Evolutionary conservation across 2,888 invertebrate genomes (phyloP), one percentile per base, ranked within the genome.

Genomic region (Rosalia funebris): DNA sequence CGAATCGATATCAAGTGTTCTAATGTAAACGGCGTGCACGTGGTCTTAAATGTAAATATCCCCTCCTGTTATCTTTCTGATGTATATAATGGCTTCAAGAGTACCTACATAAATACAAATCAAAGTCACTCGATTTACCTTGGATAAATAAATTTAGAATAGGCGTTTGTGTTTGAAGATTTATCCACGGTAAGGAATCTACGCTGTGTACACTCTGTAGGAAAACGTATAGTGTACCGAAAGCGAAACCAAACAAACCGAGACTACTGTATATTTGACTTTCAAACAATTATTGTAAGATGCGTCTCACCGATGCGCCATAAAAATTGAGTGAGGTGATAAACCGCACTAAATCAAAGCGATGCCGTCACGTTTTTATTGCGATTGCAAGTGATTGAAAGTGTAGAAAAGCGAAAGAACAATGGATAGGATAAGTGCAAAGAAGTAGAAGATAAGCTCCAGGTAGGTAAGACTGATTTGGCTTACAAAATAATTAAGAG

Each of bases 1-100:
- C 61, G 74, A 66, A 71, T 72, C 71, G 68, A 71, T 71, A 71
- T 73, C 71, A 67, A 72, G 71, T 68, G 67, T 66, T 67, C 66
- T 70, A 70, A 72, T 62, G 69, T 70, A 73, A 74, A 74, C 69
- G 72, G 60, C 56, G 65, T 65, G 63, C 72, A 73, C 70, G 73
- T 72, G 73, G 70, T 66, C 63, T 62, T 62, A 55, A 65, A 63
- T 60, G 68, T 69, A 71, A 71, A 71, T 71, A 71, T 63, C 63
- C 63, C 59, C 57, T 58, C 53, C 59, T 60, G 62, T 60, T 65
- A 57, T 62, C 65, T 65, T 57, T 62, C 50, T 50, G 46, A 60
- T 62, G 48, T 62, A 52, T 65, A 57, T 60, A 62, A 59, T 65
- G 59, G 62, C 53, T 50, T 36, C 56, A 63, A 60, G 59, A 57